Percentiles rank a stretch among this genome's conserved stretches.
These are phyloP conservation scores for Prenolepis imparis DNA, from an alignment of 2,888 invertebrate genomes.

Conservation along the genomic window DNA sequence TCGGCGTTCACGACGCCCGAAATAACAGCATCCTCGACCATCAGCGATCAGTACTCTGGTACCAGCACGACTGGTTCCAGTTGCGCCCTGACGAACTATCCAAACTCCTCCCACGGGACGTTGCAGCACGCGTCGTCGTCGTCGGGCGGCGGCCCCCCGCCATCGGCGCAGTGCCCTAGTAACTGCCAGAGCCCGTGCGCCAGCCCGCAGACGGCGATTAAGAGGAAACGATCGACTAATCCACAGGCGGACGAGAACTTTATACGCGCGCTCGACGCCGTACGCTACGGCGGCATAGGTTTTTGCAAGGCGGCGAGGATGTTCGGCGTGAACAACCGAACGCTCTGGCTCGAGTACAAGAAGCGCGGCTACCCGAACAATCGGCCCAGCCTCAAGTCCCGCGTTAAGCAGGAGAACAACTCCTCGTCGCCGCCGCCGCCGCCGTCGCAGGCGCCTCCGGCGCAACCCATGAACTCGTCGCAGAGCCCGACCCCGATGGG, in stretches of 20 bases:
- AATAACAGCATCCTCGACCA: slow-evolving; percentile 87
- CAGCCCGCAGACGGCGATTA: slow-evolving; percentile 86
- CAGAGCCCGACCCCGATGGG: slow-evolving; percentile 86
- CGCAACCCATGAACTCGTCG: slow-evolving; percentile 86
- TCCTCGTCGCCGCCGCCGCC: slow-evolving; percentile 89
- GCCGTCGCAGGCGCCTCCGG: slow-evolving; percentile 77
- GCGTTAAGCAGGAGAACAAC: slow-evolving; percentile 90
- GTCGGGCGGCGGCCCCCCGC: slow-evolving; percentile 80
- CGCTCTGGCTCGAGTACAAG: slow-evolving; percentile 94
- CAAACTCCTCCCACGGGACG: slow-evolving; percentile 83
- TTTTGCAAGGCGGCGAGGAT: slow-evolving; percentile 95
- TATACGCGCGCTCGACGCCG: slow-evolving; percentile 93
- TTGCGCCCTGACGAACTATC: slow-evolving; percentile 82
- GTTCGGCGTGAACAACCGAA: slow-evolving; percentile 95
- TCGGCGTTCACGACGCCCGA: slow-evolving; percentile 86
- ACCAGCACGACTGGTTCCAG: slow-evolving; percentile 87
- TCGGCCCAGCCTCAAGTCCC: slow-evolving; percentile 92
- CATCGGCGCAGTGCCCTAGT: slow-evolving; percentile 83
- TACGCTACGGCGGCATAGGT: slow-evolving; percentile 93
- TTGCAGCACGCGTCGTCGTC: slow-evolving; percentile 70
- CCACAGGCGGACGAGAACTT: slow-evolving; percentile 95
- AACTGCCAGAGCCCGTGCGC: slow-evolving; percentile 85
- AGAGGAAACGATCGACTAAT: slow-evolving; percentile 92
- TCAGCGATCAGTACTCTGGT: slow-evolving; percentile 88
- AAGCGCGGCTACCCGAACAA: slow-evolving; percentile 94